Percentiles rank a stretch among this genome's conserved stretches.
These are phyloP conservation scores for Pipistrellus kuhlii DNA, from an alignment of 2,797 vertebrate species.

Conservation along the genomic window DNA sequence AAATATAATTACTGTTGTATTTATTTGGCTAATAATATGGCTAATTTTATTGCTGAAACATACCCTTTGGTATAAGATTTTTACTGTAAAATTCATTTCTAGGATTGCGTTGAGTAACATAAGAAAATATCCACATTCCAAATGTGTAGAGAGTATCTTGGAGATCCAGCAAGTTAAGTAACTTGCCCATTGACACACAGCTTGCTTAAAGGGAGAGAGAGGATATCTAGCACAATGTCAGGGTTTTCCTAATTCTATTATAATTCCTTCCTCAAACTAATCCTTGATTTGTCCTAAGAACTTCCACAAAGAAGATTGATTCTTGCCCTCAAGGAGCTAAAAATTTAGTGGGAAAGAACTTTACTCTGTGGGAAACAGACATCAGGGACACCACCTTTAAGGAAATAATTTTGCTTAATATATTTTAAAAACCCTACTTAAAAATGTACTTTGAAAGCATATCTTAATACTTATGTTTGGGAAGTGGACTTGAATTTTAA, in stretches of 20 bases:
- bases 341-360: conserved; percentile 18
- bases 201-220: background rate
- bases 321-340: conserved; percentile 38
- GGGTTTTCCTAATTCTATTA: background rate
- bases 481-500: background rate
- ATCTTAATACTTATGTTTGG: background rate
- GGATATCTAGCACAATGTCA: background rate
- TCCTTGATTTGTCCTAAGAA: background rate
- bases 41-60: conserved; percentile 59
- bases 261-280: conserved; percentile 34
- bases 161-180: background rate
- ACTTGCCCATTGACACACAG: background rate
- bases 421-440: background rate
- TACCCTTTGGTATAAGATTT: background rate
- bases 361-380: background rate
- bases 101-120: background rate
- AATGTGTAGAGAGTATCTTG: background rate
- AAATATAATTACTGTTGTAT: conserved; percentile 14
- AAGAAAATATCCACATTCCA: conserved; percentile 35
- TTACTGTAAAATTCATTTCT: conserved; percentile 59
- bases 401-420: background rate
- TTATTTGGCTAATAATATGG: background rate
- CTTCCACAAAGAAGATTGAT: conserved; percentile 17
- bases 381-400: background rate
- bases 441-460: conserved; percentile 8